Evolutionary conservation across 2,888 invertebrate genomes (phyloP), one percentile per base, ranked within the genome.

Genomic region (Netelia virgata): DNA sequence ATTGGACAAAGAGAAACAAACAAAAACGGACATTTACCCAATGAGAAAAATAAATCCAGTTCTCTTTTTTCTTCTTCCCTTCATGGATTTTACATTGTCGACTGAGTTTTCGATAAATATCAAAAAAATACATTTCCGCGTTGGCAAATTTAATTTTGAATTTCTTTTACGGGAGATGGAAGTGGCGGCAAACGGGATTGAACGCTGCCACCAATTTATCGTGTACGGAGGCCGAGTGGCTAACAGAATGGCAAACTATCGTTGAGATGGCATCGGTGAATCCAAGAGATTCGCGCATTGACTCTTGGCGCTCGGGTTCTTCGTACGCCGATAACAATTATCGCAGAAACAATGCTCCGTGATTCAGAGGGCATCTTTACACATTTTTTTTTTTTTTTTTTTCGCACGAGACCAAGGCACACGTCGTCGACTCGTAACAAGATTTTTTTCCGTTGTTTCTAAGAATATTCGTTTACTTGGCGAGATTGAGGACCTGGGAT

Each of bases 271-370:
- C 97, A 11, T 96, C 96, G 0, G 95, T 95, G 14, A 95, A 96
- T 80, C 96, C 96, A 98, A 92, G 97, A 97, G 92, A 95, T 98
- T 88, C 98, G 98, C 90, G 97, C 98, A 87, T 95, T 97, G 90
- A 97, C 97, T 43, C 93, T 98, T 76, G n/a, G n/a, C n/a, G 97
- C 97, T 0, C 97, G 98, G 91, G 97, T 97, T 68, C 95, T 98
- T 91, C 94, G 96, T 63, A 94, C 98, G 16, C 97, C 97, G 0
- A 97, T 98, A 81, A 95, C 98, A 73, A 96, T 98, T 10, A 96
- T 98, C 87, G 97, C 98, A 1, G 97, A 98, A 92, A 96, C 96
- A 18, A 96, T 97, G 88, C 93, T 98, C 1, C 95, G 95, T 94
- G 97, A 97, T 91, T 96, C 96, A 89, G 96, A 96, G 90, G 98